phyloP scores from a whole-genome alignment of 2,797 vertebrate species.

The Leucoraja ocellata region DNA sequence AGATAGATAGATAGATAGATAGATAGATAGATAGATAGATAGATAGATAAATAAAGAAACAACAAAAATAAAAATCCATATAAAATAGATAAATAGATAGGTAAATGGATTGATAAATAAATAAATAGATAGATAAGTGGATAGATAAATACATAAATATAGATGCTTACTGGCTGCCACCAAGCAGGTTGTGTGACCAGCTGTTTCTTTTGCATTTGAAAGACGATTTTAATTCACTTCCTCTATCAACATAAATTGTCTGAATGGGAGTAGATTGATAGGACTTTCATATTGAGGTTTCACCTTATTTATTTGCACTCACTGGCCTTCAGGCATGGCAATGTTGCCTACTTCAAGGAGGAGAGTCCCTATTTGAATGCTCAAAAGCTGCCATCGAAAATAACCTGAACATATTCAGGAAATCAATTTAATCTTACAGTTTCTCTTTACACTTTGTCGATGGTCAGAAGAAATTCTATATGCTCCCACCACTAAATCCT shows the following conservation, averaged over 20 bases:
- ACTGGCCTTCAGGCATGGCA: background rate
- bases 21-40: too few relatives aligned
- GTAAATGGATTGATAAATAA: too few relatives aligned
- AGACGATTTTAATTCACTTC: background rate
- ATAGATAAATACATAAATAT: too few relatives aligned
- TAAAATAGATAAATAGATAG: too few relatives aligned
- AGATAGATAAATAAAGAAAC: too few relatives aligned
- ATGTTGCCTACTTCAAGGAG: background rate
- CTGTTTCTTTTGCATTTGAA: background rate
- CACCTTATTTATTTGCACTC: background rate
- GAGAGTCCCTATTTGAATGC: background rate
- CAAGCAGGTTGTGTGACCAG: background rate
- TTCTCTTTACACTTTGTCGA: background rate
- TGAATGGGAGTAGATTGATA: background rate
- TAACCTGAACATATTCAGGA: background rate
- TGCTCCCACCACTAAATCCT: background rate
- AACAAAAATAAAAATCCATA: too few relatives aligned
- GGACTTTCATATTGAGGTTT: background rate
- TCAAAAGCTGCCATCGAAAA: background rate
- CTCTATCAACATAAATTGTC: background rate
- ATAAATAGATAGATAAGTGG: too few relatives aligned
- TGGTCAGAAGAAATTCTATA: background rate
- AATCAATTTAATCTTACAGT: background rate
- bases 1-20: too few relatives aligned
- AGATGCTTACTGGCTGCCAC: background rate